Evolutionary conservation across 37 sponge, comb jelly and placozoan genomes (phyloP).

Genomic region (Theonella swinhoei): DNA sequence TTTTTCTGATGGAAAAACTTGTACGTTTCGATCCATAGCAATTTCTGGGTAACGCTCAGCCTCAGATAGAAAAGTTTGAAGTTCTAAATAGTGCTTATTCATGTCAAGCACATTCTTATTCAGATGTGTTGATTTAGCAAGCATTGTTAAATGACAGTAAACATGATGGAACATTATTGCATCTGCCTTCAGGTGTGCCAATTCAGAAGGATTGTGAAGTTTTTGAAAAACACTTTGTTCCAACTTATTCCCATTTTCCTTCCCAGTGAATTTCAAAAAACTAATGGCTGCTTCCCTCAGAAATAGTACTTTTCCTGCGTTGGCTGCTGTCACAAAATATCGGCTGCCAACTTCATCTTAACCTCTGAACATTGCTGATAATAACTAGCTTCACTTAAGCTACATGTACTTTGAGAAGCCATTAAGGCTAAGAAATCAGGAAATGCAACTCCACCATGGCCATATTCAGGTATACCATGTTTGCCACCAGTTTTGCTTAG

Average conservation of each 20-base stretch:
- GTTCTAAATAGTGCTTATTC: conserved; percentile 35
- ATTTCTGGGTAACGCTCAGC: conserved; percentile 22
- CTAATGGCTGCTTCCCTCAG: conserved; percentile 37
- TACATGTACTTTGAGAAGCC: neutral
- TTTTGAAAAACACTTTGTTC: conserved; percentile 27
- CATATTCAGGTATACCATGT: conserved; percentile 32
- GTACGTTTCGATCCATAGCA: conserved; percentile 26
- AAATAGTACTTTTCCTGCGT: conserved; percentile 39
- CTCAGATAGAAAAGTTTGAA: conserved; percentile 30
- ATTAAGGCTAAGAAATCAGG: conserved; percentile 35
- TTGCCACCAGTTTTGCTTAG: conserved; percentile 25
- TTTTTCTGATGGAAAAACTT: conserved; percentile 30
- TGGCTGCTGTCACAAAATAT: conserved; percentile 52
- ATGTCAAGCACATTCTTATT: conserved; percentile 31
- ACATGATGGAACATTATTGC: conserved; percentile 40
- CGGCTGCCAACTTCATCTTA: conserved; percentile 41
- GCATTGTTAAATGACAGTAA: conserved; percentile 37
- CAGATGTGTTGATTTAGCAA: conserved; percentile 33
- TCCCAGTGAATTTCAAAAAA: conserved; percentile 23
- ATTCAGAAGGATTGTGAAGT: conserved; percentile 2
- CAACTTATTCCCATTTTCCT: conserved; percentile 26
- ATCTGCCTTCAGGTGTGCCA: conserved; percentile 20
- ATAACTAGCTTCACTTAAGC: conserved; percentile 11
- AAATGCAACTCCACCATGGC: conserved; percentile 31
- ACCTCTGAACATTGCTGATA: conserved; percentile 26